Evolutionary conservation across 2,888 invertebrate species (phyloP).

Genomic region (Diachrysia chrysitis): DNA sequence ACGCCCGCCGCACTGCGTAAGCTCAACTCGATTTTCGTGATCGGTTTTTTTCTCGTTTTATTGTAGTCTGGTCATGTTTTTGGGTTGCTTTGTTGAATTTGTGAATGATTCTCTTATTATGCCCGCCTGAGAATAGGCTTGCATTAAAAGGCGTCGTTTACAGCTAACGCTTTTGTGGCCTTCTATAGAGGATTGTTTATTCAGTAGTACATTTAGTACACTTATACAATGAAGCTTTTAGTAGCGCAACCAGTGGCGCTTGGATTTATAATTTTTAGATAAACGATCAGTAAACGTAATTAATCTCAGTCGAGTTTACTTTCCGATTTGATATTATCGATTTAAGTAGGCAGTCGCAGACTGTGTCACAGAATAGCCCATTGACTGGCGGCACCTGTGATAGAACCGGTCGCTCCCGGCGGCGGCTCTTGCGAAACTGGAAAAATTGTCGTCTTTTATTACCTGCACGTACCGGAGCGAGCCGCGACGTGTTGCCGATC

Average conservation of each 20-base stretch:
- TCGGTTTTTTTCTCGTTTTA: constrained; percentile 80
- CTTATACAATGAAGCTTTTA: constrained; percentile 41
- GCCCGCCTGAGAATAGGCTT: constrained; percentile 64
- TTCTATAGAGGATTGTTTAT: constrained; percentile 54
- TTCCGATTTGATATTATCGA: constrained; percentile 66
- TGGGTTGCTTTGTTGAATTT: constrained; percentile 85
- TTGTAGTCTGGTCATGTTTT: constrained; percentile 84
- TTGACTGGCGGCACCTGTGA: constrained; percentile 81
- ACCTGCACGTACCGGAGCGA: constrained; percentile 67
- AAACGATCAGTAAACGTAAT: constrained; percentile 39
- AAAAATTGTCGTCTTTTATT: constrained; percentile 75
- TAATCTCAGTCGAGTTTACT: constrained; percentile 48
- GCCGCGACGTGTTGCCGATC: constrained; percentile 65
- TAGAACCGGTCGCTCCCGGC: constrained; percentile 80
- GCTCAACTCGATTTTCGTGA: constrained; percentile 86
- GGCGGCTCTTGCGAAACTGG: constrained; percentile 80
- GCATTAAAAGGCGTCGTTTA: constrained; percentile 68
- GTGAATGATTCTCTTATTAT: constrained; percentile 81
- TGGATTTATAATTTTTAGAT: constrained; percentile 33
- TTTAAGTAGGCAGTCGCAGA: constrained; percentile 67
- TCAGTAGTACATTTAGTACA: constrained; percentile 41
- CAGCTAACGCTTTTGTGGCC: constrained; percentile 61
- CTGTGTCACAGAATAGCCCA: constrained; percentile 71
- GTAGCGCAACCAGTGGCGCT: constrained; percentile 23
- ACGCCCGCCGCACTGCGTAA: constrained; percentile 81